A percentile compares a stretch with the other conserved stretches of the same genome.
These are phyloP conservation scores for Anisognathus igniventris DNA, from an alignment of 2,797 vertebrate species.

Conservation along the genomic window DNA sequence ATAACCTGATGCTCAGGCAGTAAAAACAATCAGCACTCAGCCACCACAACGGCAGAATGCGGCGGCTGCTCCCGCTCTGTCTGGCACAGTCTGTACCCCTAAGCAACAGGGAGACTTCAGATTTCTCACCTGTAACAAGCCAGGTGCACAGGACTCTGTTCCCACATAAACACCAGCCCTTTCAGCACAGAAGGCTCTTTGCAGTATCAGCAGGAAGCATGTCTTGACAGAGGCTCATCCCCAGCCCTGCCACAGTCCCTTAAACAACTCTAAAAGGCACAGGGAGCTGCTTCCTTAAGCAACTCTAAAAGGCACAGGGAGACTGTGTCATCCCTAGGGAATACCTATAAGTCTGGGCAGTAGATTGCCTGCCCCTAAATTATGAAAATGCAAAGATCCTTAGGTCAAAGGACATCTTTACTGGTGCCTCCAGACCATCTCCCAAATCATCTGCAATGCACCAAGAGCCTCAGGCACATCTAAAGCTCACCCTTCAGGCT, in stretches of 20 bases:
- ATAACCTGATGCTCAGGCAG: not conserved
- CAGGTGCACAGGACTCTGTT: not conserved
- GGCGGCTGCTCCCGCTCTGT: not conserved
- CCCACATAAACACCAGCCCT: not conserved
- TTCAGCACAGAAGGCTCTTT: not conserved
- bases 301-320: not conserved
- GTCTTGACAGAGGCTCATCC: not conserved
- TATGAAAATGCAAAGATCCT: not conserved
- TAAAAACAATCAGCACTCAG: slow-evolving; percentile 15
- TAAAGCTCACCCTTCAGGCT: not conserved
- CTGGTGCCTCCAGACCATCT: not conserved
- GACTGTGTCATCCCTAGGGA: not conserved
- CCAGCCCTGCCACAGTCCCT: not conserved
- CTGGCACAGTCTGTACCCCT: not conserved
- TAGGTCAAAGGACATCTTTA: not conserved
- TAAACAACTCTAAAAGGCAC: not conserved
- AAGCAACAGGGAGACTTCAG: not conserved
- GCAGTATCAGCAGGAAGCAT: not conserved
- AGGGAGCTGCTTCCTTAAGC: not conserved
- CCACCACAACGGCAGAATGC: not conserved
- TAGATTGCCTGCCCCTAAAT: not conserved
- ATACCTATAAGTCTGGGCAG: not conserved
- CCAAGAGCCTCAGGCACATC: not conserved
- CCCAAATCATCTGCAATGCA: not conserved
- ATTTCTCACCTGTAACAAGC: not conserved